phyloP scores from a whole-genome alignment of 2,113 vertebrate species.

The Siniperca chuatsi region DNA sequence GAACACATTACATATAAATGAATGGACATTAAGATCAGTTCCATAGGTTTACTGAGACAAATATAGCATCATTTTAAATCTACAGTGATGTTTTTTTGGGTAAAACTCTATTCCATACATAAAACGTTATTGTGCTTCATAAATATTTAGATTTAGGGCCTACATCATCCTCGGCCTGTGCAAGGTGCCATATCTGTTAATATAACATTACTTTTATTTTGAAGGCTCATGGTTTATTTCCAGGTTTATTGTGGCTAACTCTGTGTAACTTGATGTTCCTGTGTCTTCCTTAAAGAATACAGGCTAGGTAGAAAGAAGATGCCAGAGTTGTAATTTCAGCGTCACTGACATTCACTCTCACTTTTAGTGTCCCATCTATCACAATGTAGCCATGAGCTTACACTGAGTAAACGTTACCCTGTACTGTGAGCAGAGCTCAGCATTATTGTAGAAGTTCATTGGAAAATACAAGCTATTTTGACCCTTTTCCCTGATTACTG shows the following conservation, averaged over 20 bases:
- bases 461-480: neutral
- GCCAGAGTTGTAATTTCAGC: neutral
- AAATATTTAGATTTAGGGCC: neutral
- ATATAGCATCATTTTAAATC: neutral
- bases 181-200: neutral
- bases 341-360: constrained; percentile 19
- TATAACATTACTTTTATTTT: constrained; percentile 27
- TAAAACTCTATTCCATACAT: neutral
- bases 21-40: neutral
- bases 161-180: neutral
- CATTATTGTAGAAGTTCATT: neutral
- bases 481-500: neutral
- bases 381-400: neutral
- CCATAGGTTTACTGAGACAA: neutral
- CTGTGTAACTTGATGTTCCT: neutral
- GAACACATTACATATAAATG: neutral
- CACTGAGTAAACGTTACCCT: neutral
- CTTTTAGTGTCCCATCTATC: constrained; percentile 3
- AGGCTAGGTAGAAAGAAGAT: neutral
- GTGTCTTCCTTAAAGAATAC: neutral
- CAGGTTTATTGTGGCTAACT: neutral
- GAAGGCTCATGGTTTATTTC: neutral
- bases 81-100: neutral
- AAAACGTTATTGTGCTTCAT: neutral
- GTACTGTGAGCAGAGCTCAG: neutral